Base-by-base conservation (phyloP, 1,140 invertebrate species). In the Cherax destructor region DNA sequence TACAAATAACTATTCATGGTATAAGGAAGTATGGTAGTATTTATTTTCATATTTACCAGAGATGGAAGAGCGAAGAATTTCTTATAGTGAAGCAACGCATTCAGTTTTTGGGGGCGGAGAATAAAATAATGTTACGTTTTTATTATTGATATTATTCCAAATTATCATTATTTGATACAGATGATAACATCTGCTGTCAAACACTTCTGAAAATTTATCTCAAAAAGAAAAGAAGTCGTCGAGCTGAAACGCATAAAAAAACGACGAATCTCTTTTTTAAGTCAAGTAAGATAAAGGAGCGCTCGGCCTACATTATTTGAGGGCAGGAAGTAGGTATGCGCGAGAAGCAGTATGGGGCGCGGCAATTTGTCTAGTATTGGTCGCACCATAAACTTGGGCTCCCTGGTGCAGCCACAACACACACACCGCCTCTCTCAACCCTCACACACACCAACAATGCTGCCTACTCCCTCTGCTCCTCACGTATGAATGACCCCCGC, bases 341-440 rank as follows among this genome's bases (percentile, higher is more conserved):
- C 7, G 69, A 74, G 11, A 11, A 30, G 69, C 69, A 74, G 69
- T 74, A 9, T 83, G 59, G 61, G 69, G 59, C 61, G 52, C 69
- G 59, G 56, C 81, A 47, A 83, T 83, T 83, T 83, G 81, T 83
- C 81, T 13, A 65, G 81, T 83, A 83, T 83, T 83, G 81, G 81
- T 47, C 61, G 59, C 30, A 16, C 81, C 81, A 69, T 83, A 83
- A 83, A 83, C 24, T 21, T 41, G 30, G n/a, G 49, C 49, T 16
- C 56, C 61, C 81, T 10, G 52, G 9, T 9, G 52, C 13, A 13
- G 81, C 81, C 81, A 83, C 81, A 61, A 69, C 81, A 83, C 61
- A 61, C 47, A 59, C 81, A 56, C 30, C 81, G 61, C 61, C 69
- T 13, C 59, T 13, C 81, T 83, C 81, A 61, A 41, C 59, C 81